These are phyloP conservation scores for Notolepis coatsorum DNA, from an alignment of 2,797 vertebrate genomes.

Conservation along the genomic window DNA sequence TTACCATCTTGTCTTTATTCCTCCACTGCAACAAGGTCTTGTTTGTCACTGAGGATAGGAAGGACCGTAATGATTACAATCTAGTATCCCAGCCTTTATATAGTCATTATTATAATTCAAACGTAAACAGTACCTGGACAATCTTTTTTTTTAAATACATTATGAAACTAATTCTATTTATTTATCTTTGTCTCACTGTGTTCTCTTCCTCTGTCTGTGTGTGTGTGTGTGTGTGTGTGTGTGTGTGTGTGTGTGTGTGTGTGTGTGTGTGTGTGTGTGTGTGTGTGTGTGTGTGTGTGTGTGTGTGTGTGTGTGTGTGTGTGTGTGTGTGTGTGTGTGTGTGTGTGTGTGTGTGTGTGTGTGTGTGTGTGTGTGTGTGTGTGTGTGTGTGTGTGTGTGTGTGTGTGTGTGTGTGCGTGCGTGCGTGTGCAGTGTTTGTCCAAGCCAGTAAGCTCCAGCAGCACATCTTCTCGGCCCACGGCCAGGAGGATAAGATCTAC, in stretches of 20 bases:
- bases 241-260: neutral
- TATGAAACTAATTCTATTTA: neutral
- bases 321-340: neutral
- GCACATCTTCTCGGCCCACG: slow-evolving; percentile 97
- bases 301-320: slow-evolving; percentile 27
- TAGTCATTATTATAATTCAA: neutral
- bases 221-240: neutral
- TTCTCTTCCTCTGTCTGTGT: slow-evolving; percentile 20
- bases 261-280: neutral
- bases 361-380: neutral
- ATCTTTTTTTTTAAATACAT: neutral
- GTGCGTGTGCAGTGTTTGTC: slow-evolving; percentile 86
- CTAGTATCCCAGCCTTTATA: neutral
- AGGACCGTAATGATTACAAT: neutral
- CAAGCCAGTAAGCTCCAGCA: slow-evolving; percentile 99
- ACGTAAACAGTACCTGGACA: neutral
- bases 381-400: neutral
- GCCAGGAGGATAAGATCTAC: slow-evolving; percentile 99
- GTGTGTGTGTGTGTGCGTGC: neutral
- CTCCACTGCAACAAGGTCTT: slow-evolving; percentile 19
- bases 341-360: neutral
- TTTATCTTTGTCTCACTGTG: neutral
- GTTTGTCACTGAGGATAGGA: slow-evolving; percentile 27
- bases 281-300: slow-evolving; percentile 42
- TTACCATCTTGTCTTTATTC: slow-evolving; percentile 44